Conservation (phyloP, 2,888 invertebrate species). For the Archaeoteleia sp. region DNA sequence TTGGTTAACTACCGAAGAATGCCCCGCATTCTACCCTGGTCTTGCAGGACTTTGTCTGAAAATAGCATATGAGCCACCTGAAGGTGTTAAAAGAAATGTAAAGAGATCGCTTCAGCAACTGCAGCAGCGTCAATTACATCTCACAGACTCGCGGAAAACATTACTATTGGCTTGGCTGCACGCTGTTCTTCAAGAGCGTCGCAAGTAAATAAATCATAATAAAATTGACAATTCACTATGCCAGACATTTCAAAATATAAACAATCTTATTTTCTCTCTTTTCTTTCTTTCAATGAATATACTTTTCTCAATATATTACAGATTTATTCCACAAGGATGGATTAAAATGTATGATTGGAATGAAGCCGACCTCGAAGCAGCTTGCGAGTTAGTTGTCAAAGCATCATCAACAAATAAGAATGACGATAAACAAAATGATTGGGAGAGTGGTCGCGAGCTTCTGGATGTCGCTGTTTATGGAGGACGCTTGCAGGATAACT, state of each 20-base stretch:
- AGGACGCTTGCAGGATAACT: constrained; percentile 87
- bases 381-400: constrained; percentile 79
- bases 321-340: constrained; percentile 81
- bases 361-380: constrained; percentile 86
- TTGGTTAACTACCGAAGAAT: constrained; percentile 71
- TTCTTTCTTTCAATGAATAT: too few species aligned
- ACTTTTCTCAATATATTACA: constrained; percentile 18
- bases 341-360: constrained; percentile 92
- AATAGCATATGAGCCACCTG: constrained; percentile 72
- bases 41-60: constrained; percentile 69
- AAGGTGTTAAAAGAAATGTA: constrained; percentile 71
- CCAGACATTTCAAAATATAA: too few species aligned
- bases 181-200: constrained; percentile 92
- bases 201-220: too few species aligned
- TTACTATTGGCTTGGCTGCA: constrained; percentile 91
- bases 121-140: constrained; percentile 58
- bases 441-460: constrained; percentile 86
- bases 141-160: constrained; percentile 76
- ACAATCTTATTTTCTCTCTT: not conserved
- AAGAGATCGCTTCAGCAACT: constrained; percentile 68
- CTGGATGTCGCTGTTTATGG: constrained; percentile 89
- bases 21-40: constrained; percentile 68
- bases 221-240: too few species aligned
- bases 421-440: constrained; percentile 76
- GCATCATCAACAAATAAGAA: constrained; percentile 68